phyloP scores from a whole-genome alignment of 2,888 invertebrate species.

The Phlogophora meticulosa region DNA sequence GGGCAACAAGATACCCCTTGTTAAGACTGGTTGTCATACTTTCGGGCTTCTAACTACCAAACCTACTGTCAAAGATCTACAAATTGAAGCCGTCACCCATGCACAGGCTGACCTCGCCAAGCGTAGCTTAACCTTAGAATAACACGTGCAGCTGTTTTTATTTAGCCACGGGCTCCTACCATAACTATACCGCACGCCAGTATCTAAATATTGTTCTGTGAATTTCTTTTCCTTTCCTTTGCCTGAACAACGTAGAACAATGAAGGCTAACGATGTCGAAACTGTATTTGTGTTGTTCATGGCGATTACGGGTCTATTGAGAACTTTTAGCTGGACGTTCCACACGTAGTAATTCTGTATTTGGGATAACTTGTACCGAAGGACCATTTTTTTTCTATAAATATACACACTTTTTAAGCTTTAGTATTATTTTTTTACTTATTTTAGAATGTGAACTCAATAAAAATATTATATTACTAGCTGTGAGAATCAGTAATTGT shows the following conservation, averaged over 20 bases:
- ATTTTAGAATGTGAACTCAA: too few relatives aligned
- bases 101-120: too few relatives aligned
- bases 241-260: slow-evolving; percentile 21
- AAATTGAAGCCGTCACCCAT: too few relatives aligned
- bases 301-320: slow-evolving; percentile 15
- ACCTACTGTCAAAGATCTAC: too few relatives aligned
- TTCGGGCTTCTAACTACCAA: too few relatives aligned
- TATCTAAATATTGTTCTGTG: slow-evolving; percentile 4
- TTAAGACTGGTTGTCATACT: too few relatives aligned
- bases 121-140: neutral
- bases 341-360: neutral
- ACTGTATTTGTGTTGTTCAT: slow-evolving; percentile 14
- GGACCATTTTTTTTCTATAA: neutral
- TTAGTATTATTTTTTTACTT: too few relatives aligned
- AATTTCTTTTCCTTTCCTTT: neutral
- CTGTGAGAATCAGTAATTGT: too few relatives aligned
- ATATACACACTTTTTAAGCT: too few relatives aligned
- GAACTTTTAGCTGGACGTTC: slow-evolving; percentile 24
- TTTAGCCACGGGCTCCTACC: neutral
- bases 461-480: too few relatives aligned
- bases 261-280: slow-evolving; percentile 44
- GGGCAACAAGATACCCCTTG: too few relatives aligned
- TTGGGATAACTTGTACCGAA: neutral
- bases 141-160: too few relatives aligned
- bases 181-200: neutral